Conservation (phyloP, 2,888 invertebrate species). For the Encarsia formosa region DNA sequence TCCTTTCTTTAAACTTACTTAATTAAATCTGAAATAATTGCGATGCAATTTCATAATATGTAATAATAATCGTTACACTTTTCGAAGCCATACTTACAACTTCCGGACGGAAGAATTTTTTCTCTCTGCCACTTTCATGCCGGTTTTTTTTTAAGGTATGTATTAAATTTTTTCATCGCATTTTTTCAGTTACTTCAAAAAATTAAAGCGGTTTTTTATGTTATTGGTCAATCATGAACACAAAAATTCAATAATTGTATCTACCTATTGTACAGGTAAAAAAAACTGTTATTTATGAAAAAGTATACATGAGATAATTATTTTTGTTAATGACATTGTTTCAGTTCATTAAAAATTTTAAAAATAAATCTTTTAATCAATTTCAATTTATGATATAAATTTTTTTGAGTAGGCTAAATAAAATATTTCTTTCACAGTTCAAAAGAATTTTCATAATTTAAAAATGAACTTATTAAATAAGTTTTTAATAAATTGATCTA, state of each 20-base stretch:
- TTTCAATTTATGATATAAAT: neutral
- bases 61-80: conserved; percentile 7
- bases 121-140: neutral
- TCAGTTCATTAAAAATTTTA: neutral
- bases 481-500: too few species aligned
- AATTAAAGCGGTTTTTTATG: conserved; percentile 3
- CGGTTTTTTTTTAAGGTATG: neutral
- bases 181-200: neutral
- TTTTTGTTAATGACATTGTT: neutral
- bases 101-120: conserved; percentile 19
- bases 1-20: neutral
- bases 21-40: conserved; percentile 9
- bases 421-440: too few species aligned
- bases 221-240: conserved; percentile 19
- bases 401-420: neutral
- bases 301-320: conserved; percentile 7
- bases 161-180: neutral
- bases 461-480: too few species aligned
- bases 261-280: too few species aligned
- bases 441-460: too few species aligned
- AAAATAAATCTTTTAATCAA: neutral
- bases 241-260: too few species aligned
- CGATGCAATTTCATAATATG: conserved; percentile 1
- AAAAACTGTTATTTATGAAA: too few species aligned
- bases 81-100: conserved; percentile 9